These are phyloP conservation scores for Poeciliopsis infans DNA, from an alignment of 2,797 vertebrate species.

Conservation along the genomic window DNA sequence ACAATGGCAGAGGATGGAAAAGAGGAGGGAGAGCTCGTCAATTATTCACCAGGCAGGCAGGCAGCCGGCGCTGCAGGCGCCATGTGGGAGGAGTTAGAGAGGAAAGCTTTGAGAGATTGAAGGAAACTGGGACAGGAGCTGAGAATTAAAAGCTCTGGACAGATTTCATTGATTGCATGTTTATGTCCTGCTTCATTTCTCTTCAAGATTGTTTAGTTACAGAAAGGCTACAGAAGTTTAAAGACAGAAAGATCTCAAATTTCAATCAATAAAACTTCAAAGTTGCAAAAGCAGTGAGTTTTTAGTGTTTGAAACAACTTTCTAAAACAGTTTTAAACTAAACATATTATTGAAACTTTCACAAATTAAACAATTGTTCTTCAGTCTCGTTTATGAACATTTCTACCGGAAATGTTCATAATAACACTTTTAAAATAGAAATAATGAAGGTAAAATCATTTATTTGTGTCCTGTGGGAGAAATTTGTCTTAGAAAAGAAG, in stretches of 20 bases:
- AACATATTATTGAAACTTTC: not conserved
- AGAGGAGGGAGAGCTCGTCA: conserved; percentile 54
- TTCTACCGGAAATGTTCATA: not conserved
- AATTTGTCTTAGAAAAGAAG: not conserved
- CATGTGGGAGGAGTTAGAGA: conserved; percentile 35
- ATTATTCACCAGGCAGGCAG: conserved; percentile 71
- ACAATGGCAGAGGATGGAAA: conserved; percentile 67
- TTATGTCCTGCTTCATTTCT: conserved; percentile 25
- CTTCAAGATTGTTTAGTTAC: conserved; percentile 11
- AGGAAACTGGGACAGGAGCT: conserved; percentile 52
- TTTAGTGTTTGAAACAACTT: not conserved
- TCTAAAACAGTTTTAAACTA: not conserved
- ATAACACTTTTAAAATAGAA: not conserved
- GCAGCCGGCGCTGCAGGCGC: not conserved
- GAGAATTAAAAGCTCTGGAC: conserved; percentile 52
- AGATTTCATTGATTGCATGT: conserved; percentile 47
- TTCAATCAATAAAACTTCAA: not conserved
- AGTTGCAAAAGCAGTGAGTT: not conserved
- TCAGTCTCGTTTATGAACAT: not conserved
- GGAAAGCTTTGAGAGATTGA: conserved; percentile 56
- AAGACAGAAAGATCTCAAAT: not conserved
- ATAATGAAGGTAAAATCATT: not conserved
- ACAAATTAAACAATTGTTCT: too few species aligned
- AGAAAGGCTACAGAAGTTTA: not conserved
- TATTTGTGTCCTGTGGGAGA: too few species aligned